Evolutionary conservation across 35 echinoderm and acorn worm species (phyloP).

Genomic region (Lytechinus variegatus): DNA sequence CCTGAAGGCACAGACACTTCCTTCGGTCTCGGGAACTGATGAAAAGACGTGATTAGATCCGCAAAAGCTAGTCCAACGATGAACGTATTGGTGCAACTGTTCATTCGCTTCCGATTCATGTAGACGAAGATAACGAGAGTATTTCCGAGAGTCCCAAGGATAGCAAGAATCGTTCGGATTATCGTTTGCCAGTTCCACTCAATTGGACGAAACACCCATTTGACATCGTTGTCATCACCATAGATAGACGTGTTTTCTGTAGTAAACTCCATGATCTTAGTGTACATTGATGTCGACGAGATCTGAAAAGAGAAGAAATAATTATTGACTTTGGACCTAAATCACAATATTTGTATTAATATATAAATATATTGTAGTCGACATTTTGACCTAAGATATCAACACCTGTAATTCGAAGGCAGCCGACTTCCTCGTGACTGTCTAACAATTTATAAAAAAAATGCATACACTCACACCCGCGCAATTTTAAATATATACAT

Average conservation of each 20-base stretch:
- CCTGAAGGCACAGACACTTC: slow-evolving; percentile 24
- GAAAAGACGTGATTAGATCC: slow-evolving; percentile 79
- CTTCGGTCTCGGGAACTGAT: slow-evolving; percentile 69
- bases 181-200: slow-evolving; percentile 63
- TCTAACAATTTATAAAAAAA: too few relatives aligned
- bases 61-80: slow-evolving; percentile 80
- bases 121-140: slow-evolving; percentile 73
- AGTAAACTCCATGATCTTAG: neutral
- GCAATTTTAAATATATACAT: too few relatives aligned
- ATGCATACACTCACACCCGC: too few relatives aligned
- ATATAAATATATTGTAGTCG: too few relatives aligned
- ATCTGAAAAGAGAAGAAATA: neutral
- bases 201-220: neutral
- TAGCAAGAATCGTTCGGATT: slow-evolving; percentile 63
- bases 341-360: too few relatives aligned
- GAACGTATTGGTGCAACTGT: slow-evolving; percentile 79
- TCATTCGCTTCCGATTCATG: slow-evolving; percentile 66
- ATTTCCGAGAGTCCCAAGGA: slow-evolving; percentile 84
- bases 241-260: neutral
- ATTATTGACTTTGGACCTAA: too few relatives aligned
- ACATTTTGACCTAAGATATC: too few relatives aligned
- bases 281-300: neutral
- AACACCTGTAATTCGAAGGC: too few relatives aligned
- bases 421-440: too few relatives aligned
- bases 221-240: neutral